These are phyloP conservation scores for Ostrea edulis DNA, from an alignment of 1,140 invertebrate species.

Conservation along the genomic window DNA sequence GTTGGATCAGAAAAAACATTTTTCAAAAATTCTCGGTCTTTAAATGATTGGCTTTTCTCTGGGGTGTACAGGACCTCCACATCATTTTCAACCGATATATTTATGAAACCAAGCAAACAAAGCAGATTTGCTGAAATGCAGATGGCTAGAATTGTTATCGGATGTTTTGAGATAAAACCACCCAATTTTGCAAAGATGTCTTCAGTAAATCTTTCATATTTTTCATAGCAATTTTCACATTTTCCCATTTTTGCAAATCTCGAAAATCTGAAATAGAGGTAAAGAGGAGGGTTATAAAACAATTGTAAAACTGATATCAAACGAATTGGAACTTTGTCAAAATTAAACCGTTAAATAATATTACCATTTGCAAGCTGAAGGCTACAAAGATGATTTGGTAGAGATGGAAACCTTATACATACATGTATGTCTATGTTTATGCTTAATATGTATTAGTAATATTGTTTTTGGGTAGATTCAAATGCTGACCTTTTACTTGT, in stretches of 20 bases:
- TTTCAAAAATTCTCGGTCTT: conserved; percentile 21
- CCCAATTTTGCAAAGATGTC: neutral
- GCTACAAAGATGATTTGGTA: too few species aligned
- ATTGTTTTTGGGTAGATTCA: too few species aligned
- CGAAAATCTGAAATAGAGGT: too few species aligned
- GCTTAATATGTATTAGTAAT: too few species aligned
- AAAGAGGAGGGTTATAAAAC: too few species aligned
- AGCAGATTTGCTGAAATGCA: neutral
- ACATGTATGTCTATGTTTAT: too few species aligned
- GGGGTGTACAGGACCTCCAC: conserved; percentile 41
- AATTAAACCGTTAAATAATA: too few species aligned
- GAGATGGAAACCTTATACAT: too few species aligned
- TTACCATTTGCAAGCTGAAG: too few species aligned
- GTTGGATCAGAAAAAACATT: conserved; percentile 19
- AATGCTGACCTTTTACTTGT: too few species aligned
- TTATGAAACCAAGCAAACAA: neutral
- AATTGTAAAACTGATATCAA: too few species aligned
- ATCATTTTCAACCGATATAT: conserved; percentile 13
- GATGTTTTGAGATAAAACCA: neutral
- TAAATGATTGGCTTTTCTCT: conserved; percentile 40
- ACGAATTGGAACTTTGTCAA: too few species aligned
- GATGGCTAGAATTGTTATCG: neutral
- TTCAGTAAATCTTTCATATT: neutral
- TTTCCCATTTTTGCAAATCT: neutral
- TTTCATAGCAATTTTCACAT: neutral